These are phyloP conservation scores for Diadegma fenestrale DNA, from an alignment of 2,888 invertebrate genomes.

Conservation along the genomic window DNA sequence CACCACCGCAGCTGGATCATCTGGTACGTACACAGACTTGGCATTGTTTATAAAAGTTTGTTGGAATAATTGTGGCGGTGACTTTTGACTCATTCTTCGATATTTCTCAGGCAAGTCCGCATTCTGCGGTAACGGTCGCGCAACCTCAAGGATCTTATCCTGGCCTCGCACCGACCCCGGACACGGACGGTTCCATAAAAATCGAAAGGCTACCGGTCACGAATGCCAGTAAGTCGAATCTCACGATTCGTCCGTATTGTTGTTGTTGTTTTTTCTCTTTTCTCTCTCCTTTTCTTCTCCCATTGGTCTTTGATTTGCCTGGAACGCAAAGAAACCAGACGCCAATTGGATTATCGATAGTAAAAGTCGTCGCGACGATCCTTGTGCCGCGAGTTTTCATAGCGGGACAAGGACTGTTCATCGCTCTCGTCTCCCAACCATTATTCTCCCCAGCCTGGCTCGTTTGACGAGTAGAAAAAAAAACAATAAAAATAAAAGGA, in stretches of 20 bases:
- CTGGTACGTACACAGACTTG: conserved; percentile 77
- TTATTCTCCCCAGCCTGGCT: conserved; percentile 73
- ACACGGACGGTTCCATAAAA: conserved; percentile 88
- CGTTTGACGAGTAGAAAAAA: conserved; percentile 33
- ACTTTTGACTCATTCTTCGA: background rate
- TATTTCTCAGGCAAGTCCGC: conserved; percentile 83
- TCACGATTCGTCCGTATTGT: conserved; percentile 45
- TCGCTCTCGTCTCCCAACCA: conserved; percentile 73
- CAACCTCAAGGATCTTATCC: conserved; percentile 85
- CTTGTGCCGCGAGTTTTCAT: conserved; percentile 23
- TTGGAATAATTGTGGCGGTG: background rate
- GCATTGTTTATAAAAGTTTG: background rate
- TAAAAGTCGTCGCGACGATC: conserved; percentile 39
- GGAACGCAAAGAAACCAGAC: background rate
- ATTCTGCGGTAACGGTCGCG: conserved; percentile 84
- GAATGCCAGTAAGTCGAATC: conserved; percentile 87
- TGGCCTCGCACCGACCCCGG: conserved; percentile 85
- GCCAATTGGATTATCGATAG: conserved; percentile 15
- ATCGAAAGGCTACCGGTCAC: conserved; percentile 88
- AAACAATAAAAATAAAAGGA: too few relatives aligned
- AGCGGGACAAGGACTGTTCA: conserved; percentile 70
- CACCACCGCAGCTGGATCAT: conserved; percentile 86
- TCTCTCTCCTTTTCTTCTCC: background rate
- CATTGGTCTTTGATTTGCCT: background rate
- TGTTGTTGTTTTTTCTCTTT: conserved; percentile 15